Percentiles rank a stretch among this genome's conserved stretches.
phyloP scores from a whole-genome alignment of 2,797 vertebrate species.

The Acanthopagrus latus region DNA sequence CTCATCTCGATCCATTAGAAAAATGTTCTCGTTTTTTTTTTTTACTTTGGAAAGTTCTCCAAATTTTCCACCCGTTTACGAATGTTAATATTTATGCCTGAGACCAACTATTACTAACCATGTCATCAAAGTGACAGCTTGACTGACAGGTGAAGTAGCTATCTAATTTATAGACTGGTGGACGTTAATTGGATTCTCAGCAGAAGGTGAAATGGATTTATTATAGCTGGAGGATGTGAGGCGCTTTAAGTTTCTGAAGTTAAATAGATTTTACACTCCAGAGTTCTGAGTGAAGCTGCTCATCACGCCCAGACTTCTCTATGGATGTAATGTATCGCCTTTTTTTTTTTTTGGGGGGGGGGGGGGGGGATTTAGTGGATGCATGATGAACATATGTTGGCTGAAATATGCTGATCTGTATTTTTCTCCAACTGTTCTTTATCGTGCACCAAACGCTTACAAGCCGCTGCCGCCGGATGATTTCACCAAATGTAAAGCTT shows the following conservation, averaged over 20 bases:
- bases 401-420: background rate
- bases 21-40: background rate
- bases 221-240: constrained; percentile 32
- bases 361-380: too few relatives aligned
- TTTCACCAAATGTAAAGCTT: constrained; percentile 36
- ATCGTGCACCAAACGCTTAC: background rate
- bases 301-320: background rate
- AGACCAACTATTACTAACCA: constrained; percentile 11
- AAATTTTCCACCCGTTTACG: background rate
- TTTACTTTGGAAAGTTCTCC: background rate
- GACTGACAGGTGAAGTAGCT: constrained; percentile 33
- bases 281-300: background rate
- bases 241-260: constrained; percentile 20
- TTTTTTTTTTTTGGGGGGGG: too few relatives aligned
- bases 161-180: constrained; percentile 37
- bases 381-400: background rate
- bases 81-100: background rate
- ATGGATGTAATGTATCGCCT: too few relatives aligned
- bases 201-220: constrained; percentile 27
- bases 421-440: background rate
- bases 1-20: background rate
- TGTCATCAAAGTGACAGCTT: constrained; percentile 43
- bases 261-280: constrained; percentile 18
- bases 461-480: constrained; percentile 4
- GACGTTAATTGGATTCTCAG: constrained; percentile 46